Evolutionary conservation across 2,113 vertebrate species (phyloP).

Genomic region (Anguilla japonica): DNA sequence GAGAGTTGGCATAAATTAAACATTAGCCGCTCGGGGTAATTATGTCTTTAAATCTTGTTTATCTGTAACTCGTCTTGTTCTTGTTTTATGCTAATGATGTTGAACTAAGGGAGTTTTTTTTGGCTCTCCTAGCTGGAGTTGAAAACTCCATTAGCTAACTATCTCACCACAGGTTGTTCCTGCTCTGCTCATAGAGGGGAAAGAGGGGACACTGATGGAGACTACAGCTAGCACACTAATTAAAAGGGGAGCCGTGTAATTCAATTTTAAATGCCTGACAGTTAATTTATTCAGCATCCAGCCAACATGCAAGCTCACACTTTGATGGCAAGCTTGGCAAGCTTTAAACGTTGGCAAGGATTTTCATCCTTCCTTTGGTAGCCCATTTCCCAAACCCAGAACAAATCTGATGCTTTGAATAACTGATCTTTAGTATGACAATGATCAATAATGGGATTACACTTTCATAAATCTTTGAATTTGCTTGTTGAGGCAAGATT

Average conservation of each 20-base stretch:
- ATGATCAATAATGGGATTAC: conserved; percentile 8
- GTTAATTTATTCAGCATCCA: conserved; percentile 19
- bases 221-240: conserved; percentile 10
- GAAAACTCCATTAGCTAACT: conserved; percentile 22
- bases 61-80: conserved; percentile 17
- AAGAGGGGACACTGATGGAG: neutral
- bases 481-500: neutral
- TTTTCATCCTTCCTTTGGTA: neutral
- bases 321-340: neutral
- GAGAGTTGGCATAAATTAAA: conserved; percentile 42
- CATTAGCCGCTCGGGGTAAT: conserved; percentile 40
- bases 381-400: neutral
- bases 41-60: conserved; percentile 24
- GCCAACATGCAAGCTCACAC: neutral
- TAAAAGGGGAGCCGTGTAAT: conserved; percentile 24
- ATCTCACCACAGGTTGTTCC: neutral
- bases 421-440: neutral
- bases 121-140: conserved; percentile 9
- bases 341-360: neutral
- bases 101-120: conserved; percentile 15
- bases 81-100: conserved; percentile 23
- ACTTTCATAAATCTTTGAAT: neutral
- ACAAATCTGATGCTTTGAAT: neutral
- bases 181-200: neutral
- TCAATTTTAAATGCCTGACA: conserved; percentile 17